Evolutionary conservation across 1,140 invertebrate species (phyloP).

Genomic region (Arctopsyche grandis): DNA sequence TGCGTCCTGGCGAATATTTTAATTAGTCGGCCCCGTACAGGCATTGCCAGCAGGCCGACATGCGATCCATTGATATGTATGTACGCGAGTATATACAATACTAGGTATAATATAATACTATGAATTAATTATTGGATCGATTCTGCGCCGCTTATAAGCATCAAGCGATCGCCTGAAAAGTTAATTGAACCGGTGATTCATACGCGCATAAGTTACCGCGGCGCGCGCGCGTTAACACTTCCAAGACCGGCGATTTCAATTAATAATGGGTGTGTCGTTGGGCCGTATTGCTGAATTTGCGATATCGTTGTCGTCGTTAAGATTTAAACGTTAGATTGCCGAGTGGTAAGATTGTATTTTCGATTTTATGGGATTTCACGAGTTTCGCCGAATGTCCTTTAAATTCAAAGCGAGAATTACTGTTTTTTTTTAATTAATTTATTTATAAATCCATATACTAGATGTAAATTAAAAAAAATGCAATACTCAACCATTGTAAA

Average conservation of each 20-base stretch:
- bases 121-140: conserved; percentile 43
- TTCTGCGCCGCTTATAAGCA: conserved; percentile 26
- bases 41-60: no score
- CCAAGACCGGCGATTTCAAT: conserved; percentile 7
- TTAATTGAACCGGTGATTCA: conserved; percentile 45
- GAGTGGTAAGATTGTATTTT: no score
- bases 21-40: conserved; percentile 44
- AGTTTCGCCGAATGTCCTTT: no score
- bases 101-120: conserved; percentile 21
- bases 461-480: no score
- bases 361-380: no score
- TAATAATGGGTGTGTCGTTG: conserved; percentile 7
- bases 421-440: no score
- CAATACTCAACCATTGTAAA: no score
- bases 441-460: no score
- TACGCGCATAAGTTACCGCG: conserved; percentile 38
- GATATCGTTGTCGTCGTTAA: background rate
- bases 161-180: conserved; percentile 11
- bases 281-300: background rate
- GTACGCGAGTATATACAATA: conserved; percentile 23
- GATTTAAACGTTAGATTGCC: background rate
- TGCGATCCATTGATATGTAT: no score
- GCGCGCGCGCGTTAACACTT: conserved; percentile 6
- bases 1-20: conserved; percentile 52
- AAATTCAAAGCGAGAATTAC: no score